Conservation (phyloP, 2,888 invertebrate genomes). For the Drosophila infuscata region DNA sequence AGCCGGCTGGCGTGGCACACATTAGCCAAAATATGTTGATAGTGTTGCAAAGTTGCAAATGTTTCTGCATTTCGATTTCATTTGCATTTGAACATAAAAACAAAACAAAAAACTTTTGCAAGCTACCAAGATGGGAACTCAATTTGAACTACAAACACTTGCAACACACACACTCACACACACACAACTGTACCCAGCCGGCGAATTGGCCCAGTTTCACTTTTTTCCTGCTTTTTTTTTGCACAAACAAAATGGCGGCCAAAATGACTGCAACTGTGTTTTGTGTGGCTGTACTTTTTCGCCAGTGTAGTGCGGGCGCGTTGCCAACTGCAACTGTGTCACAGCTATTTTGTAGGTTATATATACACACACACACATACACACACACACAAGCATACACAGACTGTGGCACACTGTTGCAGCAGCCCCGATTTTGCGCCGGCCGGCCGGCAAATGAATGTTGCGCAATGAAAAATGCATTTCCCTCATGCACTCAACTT, state of each 20-base stretch:
- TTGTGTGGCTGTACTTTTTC: slow-evolving; percentile 78
- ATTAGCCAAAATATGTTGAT: slow-evolving; percentile 41
- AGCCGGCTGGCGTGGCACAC: slow-evolving; percentile 56
- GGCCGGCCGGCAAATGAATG: slow-evolving; percentile 77
- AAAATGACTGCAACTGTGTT: slow-evolving; percentile 62
- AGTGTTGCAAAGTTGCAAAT: slow-evolving; percentile 39
- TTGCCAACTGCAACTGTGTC: slow-evolving; percentile 60
- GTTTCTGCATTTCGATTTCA: slow-evolving; percentile 68
- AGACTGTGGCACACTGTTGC: slow-evolving; percentile 42
- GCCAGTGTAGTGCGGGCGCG: slow-evolving; percentile 46
- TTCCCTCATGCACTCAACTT: slow-evolving; percentile 46
- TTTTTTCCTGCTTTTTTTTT: slow-evolving; percentile 31
- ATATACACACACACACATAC: slow-evolving; percentile 20
- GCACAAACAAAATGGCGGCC: slow-evolving; percentile 79
- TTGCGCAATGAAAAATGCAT: slow-evolving; percentile 77
- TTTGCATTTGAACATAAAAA: slow-evolving; percentile 54
- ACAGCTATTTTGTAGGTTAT: slow-evolving; percentile 73
- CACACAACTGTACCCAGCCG: slow-evolving; percentile 67
- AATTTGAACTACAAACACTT: slow-evolving; percentile 43
- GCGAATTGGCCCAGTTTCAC: slow-evolving; percentile 73
- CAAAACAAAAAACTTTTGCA: slow-evolving; percentile 28
- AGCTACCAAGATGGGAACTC: slow-evolving; percentile 42
- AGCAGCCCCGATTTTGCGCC: slow-evolving; percentile 56
- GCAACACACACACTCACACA: slow-evolving; percentile 3
- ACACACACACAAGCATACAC: slow-evolving; percentile 15